These are phyloP conservation scores for Craseonycteris thonglongyai DNA, from an alignment of 2,113 vertebrate genomes.

Conservation along the genomic window DNA sequence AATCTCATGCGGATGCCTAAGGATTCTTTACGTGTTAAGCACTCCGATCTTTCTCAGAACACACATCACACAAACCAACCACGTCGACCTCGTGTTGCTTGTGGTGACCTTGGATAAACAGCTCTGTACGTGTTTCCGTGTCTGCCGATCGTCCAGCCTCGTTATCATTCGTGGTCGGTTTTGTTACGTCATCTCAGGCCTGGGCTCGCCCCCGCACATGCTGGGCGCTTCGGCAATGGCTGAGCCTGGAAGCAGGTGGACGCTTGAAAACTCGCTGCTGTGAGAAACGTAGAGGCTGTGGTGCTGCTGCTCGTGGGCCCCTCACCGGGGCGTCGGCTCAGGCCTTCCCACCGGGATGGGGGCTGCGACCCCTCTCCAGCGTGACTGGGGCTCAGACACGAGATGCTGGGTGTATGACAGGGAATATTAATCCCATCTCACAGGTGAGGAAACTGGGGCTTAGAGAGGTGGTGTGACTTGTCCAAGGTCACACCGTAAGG, in stretches of 20 bases:
- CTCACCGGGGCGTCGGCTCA: no score
- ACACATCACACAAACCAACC: background rate
- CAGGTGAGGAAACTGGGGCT: background rate
- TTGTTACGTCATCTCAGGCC: background rate
- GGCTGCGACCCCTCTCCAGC: background rate
- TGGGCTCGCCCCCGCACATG: background rate
- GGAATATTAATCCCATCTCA: background rate
- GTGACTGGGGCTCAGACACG: background rate
- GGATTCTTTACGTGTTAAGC: background rate
- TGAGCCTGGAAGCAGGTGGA: background rate
- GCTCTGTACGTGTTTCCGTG: background rate
- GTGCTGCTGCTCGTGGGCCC: background rate
- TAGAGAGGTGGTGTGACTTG: background rate
- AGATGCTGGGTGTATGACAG: no score
- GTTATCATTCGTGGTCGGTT: background rate
- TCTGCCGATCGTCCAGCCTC: background rate
- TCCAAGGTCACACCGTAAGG: background rate
- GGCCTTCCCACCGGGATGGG: background rate
- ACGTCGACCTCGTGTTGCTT: background rate
- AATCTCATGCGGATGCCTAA: no score
- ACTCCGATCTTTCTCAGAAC: background rate
- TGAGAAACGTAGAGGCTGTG: background rate
- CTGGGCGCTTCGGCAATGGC: background rate
- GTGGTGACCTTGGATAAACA: background rate
- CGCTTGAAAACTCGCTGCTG: background rate